These are phyloP conservation scores for Dreissena rostriformis DNA, from an alignment of 1,140 invertebrate species.

Conservation along the genomic window DNA sequence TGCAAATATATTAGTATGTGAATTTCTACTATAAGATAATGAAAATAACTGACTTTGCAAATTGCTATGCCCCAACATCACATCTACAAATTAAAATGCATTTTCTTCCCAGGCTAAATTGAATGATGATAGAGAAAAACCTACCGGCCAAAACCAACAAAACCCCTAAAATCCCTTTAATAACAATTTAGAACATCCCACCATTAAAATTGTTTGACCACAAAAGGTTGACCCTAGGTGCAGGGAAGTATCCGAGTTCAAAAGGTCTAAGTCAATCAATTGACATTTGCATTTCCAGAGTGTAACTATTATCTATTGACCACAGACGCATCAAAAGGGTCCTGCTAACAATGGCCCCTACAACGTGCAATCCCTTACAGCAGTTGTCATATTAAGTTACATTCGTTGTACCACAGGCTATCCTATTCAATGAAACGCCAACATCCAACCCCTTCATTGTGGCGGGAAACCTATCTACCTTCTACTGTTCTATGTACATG, in stretches of 20 bases:
- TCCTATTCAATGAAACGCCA: neutral
- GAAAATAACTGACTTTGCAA: too few relatives aligned
- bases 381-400: neutral
- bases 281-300: slow-evolving; percentile 2
- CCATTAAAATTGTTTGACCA: slow-evolving; percentile 3
- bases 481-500: neutral
- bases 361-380: neutral
- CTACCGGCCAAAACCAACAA: too few relatives aligned
- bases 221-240: slow-evolving; percentile 6
- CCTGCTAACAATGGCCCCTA: neutral
- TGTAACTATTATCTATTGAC: slow-evolving; percentile 28
- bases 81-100: too few relatives aligned
- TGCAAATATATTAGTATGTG: too few relatives aligned
- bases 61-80: too few relatives aligned
- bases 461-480: slow-evolving; percentile 6
- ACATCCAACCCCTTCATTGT: neutral
- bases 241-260: slow-evolving; percentile 8
- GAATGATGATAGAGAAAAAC: too few relatives aligned
- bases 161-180: too few relatives aligned
- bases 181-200: neutral
- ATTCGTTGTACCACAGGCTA: neutral
- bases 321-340: neutral
- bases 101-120: too few relatives aligned
- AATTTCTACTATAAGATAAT: too few relatives aligned
- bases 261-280: slow-evolving; percentile 15